Percentiles rank a stretch among this genome's conserved stretches.
Evolutionary conservation across 1,140 invertebrate genomes (phyloP).

Genomic region (Eriosoma lanigerum): DNA sequence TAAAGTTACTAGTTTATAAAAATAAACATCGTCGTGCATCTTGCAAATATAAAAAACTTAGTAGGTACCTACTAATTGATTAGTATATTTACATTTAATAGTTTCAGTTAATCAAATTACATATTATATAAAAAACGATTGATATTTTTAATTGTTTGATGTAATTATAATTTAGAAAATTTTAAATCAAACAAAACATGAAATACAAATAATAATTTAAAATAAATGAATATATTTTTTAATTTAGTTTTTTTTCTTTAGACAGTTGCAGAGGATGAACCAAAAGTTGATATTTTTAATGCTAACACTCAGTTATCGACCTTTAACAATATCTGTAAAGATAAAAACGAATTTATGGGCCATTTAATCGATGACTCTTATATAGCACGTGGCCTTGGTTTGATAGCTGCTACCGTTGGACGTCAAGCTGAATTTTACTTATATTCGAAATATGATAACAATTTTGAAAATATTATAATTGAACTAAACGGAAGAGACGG

Average conservation of each 20-base stretch:
- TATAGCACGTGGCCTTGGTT: conserved; percentile 19
- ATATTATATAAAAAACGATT: no score
- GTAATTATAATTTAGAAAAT: no score
- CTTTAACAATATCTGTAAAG: not conserved
- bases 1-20: no score
- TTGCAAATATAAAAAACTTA: no score
- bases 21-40: no score
- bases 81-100: no score
- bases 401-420: conserved; percentile 22
- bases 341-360: not conserved
- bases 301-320: not conserved
- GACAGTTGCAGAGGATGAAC: not conserved
- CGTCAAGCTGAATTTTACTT: conserved; percentile 22
- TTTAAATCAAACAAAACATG: no score
- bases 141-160: no score
- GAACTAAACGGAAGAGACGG: not conserved
- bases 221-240: not conserved
- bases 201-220: no score
- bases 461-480: not conserved
- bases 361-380: not conserved
- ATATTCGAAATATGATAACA: conserved; percentile 22
- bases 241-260: not conserved
- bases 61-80: no score
- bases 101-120: no score
- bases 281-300: not conserved